Conservation (phyloP, 2,888 invertebrate species). For the Tetropium fuscum region DNA sequence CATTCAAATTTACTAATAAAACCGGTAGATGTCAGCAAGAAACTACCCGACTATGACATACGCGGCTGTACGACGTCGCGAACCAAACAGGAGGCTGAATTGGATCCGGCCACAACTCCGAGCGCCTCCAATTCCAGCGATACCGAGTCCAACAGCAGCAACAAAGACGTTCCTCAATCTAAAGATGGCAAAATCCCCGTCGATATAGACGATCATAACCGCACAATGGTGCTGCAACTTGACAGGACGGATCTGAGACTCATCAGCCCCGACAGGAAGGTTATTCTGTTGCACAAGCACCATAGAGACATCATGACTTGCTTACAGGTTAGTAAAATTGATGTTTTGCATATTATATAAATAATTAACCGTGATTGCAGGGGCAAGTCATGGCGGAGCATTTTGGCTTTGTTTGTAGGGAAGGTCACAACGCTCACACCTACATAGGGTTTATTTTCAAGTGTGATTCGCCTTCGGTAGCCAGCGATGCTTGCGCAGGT, state of each 20-base stretch:
- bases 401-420: constrained; percentile 95
- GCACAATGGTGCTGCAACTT: constrained; percentile 94
- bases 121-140: constrained; percentile 4
- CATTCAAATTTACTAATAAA: constrained; percentile 43
- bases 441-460: constrained; percentile 92
- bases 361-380: constrained; percentile 59
- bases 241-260: constrained; percentile 88
- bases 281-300: constrained; percentile 86
- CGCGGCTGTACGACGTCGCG: neutral
- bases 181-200: constrained; percentile 32
- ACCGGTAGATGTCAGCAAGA: neutral
- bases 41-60: neutral
- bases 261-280: constrained; percentile 94
- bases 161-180: neutral
- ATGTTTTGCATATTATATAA: constrained; percentile 31
- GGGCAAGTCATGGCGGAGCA: constrained; percentile 87
- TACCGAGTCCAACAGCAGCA: constrained; percentile 2
- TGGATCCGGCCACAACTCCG: neutral
- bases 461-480: constrained; percentile 87
- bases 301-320: constrained; percentile 92
- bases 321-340: too few relatives aligned
- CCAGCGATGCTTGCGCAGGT: constrained; percentile 79
- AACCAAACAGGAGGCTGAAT: neutral
- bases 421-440: constrained; percentile 70
- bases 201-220: constrained; percentile 77